Conservation (phyloP, 2,888 invertebrate species). For the Mythimna impura region DNA sequence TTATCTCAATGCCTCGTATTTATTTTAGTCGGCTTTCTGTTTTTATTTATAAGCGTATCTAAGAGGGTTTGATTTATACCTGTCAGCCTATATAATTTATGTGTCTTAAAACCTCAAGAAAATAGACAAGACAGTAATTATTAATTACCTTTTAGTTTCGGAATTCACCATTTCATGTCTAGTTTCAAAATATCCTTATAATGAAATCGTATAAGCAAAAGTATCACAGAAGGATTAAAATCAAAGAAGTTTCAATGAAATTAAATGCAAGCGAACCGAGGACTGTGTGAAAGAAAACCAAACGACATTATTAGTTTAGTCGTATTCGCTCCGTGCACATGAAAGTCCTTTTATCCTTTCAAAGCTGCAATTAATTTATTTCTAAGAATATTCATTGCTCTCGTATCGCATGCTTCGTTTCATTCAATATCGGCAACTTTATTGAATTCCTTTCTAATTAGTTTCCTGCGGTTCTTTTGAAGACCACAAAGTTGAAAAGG, state of each 20-base stretch:
- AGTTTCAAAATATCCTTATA: not conserved
- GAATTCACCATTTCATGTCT: not conserved
- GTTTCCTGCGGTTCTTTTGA: slow-evolving; percentile 45
- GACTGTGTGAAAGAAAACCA: slow-evolving; percentile 6
- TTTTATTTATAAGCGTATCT: not conserved
- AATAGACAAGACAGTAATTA: not conserved
- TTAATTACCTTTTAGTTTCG: not conserved
- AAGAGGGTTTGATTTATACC: not conserved
- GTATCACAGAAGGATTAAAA: not conserved
- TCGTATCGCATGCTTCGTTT: slow-evolving; percentile 37
- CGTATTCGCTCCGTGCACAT: slow-evolving; percentile 13
- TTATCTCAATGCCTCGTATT: not conserved
- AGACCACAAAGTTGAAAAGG: slow-evolving; percentile 6
- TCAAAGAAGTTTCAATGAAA: not conserved
- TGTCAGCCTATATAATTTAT: not conserved
- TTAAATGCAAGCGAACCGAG: not conserved
- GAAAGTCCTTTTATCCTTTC: slow-evolving; percentile 14
- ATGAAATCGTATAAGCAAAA: not conserved
- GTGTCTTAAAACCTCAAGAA: not conserved
- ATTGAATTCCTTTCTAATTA: slow-evolving; percentile 43
- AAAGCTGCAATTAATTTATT: slow-evolving; percentile 29
- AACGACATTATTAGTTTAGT: not conserved
- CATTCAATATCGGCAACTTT: slow-evolving; percentile 31
- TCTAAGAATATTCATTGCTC: slow-evolving; percentile 34
- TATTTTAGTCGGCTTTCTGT: not conserved